Base-by-base conservation (phyloP, 2,888 invertebrate genomes). In the Eulithis testata region DNA sequence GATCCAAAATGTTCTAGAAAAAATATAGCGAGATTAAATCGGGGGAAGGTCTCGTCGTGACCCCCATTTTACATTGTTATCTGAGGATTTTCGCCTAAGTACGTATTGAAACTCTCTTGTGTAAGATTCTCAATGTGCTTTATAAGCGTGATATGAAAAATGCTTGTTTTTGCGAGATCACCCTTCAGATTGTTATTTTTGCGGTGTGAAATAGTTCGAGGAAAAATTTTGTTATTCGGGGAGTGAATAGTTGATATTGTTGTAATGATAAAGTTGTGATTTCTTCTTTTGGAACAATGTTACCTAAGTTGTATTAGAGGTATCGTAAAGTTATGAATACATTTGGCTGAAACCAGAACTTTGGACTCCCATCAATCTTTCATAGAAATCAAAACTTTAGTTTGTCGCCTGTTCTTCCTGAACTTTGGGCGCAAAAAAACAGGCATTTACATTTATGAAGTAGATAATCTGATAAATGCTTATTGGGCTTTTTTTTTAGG, bases 51-150 rank as follows among this genome's bases (percentile, higher is more conserved):
- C 55, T 63, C 65, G 14, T 61, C 51, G 63, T 52, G 70, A 68
- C 67, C 67, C 61, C 59, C 63, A 71, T 69, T 66, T 66, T 68
- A 68, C 64, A 71, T 68, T 71, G 73, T 73, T 71, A 73, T 73
- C 71, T 63, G 36, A 54, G 65, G 69, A 73, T 73, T 71, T 71
- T 69, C 60, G 67, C 52, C 52, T 68, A 63, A 68, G 71, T 71
- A 64, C 63, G 71, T 71, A 73, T 67, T 59, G 68, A 67, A 68
- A 68, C 63, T 65, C 64, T 59, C 66, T 70, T 70, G 54, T 60
- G 57, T 3, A 58, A 68, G 66, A 54, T 61, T 68, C 52, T 57
- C 60, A 61, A 64, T 60, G 63, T 60, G 60, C 60, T 62, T 67
- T 50, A 66, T 68, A 57, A 60, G 58, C 67, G 50, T 66, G 63